Conservation (phyloP, 2,797 vertebrate genomes). For the Gallinago solitaria region DNA sequence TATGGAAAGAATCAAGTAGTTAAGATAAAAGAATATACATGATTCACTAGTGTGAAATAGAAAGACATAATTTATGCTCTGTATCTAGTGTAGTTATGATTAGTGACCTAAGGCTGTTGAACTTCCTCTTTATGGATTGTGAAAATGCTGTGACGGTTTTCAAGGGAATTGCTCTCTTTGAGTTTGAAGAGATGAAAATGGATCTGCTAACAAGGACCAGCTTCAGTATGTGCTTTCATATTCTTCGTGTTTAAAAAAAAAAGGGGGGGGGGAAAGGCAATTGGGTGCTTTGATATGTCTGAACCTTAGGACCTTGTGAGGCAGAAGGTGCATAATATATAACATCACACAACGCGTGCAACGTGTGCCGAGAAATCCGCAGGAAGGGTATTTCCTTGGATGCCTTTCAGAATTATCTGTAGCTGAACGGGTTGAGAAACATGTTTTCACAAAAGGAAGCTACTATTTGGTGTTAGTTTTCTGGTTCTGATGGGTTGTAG, state of each 20-base stretch:
- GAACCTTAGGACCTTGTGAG: background rate
- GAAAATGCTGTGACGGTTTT: conserved; percentile 78
- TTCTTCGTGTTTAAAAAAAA: background rate
- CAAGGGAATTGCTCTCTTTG: conserved; percentile 69
- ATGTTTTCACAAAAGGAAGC: background rate
- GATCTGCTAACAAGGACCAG: conserved; percentile 66
- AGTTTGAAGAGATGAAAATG: conserved; percentile 69
- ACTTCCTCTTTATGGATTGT: conserved; percentile 79
- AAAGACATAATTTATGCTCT: conserved; percentile 44
- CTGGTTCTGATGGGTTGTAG: too few species aligned
- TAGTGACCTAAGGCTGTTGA: conserved; percentile 82
- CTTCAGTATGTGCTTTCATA: conserved; percentile 53
- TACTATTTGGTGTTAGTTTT: background rate
- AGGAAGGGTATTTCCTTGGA: background rate
- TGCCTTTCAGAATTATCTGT: background rate
- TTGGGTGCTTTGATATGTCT: conserved; percentile 43
- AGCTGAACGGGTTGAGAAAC: background rate
- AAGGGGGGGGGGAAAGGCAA: background rate
- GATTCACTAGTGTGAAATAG: conserved; percentile 33
- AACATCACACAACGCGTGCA: background rate
- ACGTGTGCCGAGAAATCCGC: background rate
- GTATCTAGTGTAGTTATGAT: conserved; percentile 3
- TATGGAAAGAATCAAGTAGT: conserved; percentile 35
- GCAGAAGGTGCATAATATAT: background rate
- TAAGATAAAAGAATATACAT: conserved; percentile 40